Percentiles rank a stretch among this genome's conserved stretches.
These are phyloP conservation scores for Taenioides sp. DNA, from an alignment of 2,797 vertebrate species.

Conservation along the genomic window DNA sequence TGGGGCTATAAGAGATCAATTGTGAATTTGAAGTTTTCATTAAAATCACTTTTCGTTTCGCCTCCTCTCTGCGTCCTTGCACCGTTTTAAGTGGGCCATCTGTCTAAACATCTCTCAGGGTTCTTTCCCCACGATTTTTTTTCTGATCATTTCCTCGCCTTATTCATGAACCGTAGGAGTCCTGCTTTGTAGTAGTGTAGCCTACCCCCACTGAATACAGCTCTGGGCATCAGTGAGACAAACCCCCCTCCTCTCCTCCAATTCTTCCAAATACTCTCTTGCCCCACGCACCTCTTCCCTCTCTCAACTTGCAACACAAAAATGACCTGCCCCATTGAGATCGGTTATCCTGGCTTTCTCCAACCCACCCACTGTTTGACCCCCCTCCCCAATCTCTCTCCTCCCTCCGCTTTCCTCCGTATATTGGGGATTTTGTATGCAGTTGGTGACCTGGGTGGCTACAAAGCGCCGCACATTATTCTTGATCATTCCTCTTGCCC, in stretches of 20 bases:
- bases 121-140: constrained; percentile 86
- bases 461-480: constrained; percentile 93
- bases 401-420: constrained; percentile 59
- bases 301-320: constrained; percentile 70
- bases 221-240: constrained; percentile 69
- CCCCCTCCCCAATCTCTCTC: constrained; percentile 35
- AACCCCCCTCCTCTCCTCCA: constrained; percentile 82
- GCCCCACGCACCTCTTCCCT: constrained; percentile 57
- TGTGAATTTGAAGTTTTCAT: constrained; percentile 98
- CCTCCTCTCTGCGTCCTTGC: constrained; percentile 83
- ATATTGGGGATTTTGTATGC: constrained; percentile 93
- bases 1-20: constrained; percentile 83
- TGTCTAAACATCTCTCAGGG: constrained; percentile 98
- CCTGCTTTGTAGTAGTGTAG: constrained; percentile 97
- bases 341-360: constrained; percentile 61
- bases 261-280: constrained; percentile 58
- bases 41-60: constrained; percentile 82
- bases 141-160: constrained; percentile 99
- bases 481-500: constrained; percentile 94
- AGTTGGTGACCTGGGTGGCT: constrained; percentile 92
- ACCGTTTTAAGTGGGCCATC: constrained; percentile 99
- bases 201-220: constrained; percentile 93
- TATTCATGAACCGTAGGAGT: constrained; percentile 99
- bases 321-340: constrained; percentile 69
- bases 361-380: constrained; percentile 61